Evolutionary conservation across 2,113 vertebrate species (phyloP).

Genomic region (Gopherus flavomarginatus): DNA sequence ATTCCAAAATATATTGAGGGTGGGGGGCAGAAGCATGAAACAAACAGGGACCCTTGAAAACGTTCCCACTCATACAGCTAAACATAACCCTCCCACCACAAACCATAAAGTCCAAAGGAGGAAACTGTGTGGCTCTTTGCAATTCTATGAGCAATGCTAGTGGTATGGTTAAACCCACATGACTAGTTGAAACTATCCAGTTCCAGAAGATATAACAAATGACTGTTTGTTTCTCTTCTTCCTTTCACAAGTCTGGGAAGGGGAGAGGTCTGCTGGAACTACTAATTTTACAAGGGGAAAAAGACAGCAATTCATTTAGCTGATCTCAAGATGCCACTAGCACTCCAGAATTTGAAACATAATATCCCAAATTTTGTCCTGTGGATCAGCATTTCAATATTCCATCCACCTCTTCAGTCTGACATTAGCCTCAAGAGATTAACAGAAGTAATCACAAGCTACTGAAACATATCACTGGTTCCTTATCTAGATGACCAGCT

Average conservation of each 20-base stretch:
- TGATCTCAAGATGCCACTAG: not conserved
- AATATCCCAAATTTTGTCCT: not conserved
- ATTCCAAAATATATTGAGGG: not conserved
- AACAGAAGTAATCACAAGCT: not conserved
- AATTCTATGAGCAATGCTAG: not conserved
- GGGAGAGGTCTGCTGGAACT: not conserved
- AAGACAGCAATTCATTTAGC: not conserved
- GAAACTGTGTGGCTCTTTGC: not conserved
- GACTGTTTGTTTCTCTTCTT: not conserved
- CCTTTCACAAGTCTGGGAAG: not conserved
- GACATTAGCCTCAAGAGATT: accelerated
- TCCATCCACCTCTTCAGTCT: not conserved
- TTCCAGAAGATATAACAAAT: not conserved
- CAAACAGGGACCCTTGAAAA: not conserved
- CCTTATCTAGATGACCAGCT: slow-evolving; percentile 3
- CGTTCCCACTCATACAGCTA: not conserved
- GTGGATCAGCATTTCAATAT: not conserved
- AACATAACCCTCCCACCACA: not conserved
- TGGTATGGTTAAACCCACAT: not conserved
- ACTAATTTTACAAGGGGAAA: not conserved
- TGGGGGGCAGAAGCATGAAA: not conserved
- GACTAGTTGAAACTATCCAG: not conserved
- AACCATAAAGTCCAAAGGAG: not conserved
- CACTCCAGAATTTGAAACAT: not conserved
- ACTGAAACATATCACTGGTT: not conserved